Conservation (phyloP, 1,140 invertebrate genomes). For the Sesamia nonagrioides region DNA sequence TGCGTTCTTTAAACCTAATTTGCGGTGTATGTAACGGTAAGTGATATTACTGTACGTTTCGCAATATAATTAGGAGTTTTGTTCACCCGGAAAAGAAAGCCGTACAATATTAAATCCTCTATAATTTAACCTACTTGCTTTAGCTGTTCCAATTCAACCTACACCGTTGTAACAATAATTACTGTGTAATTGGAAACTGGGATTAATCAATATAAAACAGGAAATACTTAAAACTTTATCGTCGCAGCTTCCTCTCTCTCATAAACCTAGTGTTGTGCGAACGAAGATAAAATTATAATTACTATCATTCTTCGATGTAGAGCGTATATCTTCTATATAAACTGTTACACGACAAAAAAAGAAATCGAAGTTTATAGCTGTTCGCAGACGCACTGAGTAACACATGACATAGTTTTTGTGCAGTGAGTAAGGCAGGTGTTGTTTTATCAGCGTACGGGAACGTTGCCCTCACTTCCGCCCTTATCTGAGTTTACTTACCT, state of each 20-base stretch:
- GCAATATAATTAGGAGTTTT: not conserved
- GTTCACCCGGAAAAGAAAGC: not conserved
- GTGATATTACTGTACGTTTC: not conserved
- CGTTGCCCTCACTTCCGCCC: conserved; percentile 80
- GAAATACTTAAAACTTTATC: conserved; percentile 36
- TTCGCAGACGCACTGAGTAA: conserved; percentile 19
- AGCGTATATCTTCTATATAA: no score
- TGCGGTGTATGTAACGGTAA: not conserved
- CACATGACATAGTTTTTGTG: conserved; percentile 37
- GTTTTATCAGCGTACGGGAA: conserved; percentile 70
- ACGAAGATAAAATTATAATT: no score
- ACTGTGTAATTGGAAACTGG: conserved; percentile 27
- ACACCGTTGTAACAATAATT: conserved; percentile 18
- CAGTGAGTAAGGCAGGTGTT: conserved; percentile 65
- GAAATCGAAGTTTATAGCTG: conserved; percentile 27
- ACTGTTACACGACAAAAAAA: conserved; percentile 9
- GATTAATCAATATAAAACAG: conserved; percentile 3
- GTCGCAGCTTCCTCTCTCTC: conserved; percentile 23
- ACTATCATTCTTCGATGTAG: no score
- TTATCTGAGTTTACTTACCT: conserved; percentile 79
- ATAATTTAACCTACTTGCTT: not conserved
- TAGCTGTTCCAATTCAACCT: conserved; percentile 2
- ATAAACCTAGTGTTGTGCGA: no score
- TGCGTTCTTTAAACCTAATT: not conserved
- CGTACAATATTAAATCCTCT: not conserved